Evolutionary conservation across 2,113 vertebrate genomes (phyloP).

Genomic region (Passer montanus): DNA sequence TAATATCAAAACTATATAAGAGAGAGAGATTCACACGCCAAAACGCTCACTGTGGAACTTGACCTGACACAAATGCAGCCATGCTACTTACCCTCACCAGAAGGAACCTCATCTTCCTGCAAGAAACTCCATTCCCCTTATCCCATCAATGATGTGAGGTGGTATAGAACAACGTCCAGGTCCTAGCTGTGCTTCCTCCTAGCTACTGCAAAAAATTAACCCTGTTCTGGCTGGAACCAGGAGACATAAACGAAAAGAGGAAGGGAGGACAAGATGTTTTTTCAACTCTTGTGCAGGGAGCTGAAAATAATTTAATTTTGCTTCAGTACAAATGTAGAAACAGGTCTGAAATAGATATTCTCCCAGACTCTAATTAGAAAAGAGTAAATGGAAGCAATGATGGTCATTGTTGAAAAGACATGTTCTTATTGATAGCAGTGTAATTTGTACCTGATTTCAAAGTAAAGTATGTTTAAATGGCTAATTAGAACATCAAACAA

Average conservation of each 20-base stretch:
- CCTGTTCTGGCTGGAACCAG: background rate
- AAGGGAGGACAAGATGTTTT: background rate
- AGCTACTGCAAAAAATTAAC: background rate
- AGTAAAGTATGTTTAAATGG: background rate
- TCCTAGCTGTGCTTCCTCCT: background rate
- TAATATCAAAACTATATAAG: background rate
- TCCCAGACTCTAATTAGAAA: conserved; percentile 1
- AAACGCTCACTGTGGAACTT: background rate
- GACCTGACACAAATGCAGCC: background rate
- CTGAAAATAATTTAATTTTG: background rate
- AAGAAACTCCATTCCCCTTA: background rate
- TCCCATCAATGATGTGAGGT: background rate
- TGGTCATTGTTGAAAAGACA: background rate
- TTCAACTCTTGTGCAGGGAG: background rate
- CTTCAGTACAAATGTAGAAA: background rate
- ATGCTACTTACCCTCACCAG: background rate
- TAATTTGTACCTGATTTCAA: conserved; percentile 6
- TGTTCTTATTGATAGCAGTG: conserved; percentile 11
- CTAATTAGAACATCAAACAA: conserved; percentile 33
- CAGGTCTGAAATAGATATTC: background rate
- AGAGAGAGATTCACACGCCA: background rate
- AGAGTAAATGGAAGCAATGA: background rate
- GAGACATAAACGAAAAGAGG: background rate
- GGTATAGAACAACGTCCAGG: background rate
- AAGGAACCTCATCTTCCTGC: background rate